A percentile compares a stretch with the other conserved stretches of the same genome.
phyloP scores from a whole-genome alignment of 2,888 invertebrate species.

The Sinhomidia bicolor region DNA sequence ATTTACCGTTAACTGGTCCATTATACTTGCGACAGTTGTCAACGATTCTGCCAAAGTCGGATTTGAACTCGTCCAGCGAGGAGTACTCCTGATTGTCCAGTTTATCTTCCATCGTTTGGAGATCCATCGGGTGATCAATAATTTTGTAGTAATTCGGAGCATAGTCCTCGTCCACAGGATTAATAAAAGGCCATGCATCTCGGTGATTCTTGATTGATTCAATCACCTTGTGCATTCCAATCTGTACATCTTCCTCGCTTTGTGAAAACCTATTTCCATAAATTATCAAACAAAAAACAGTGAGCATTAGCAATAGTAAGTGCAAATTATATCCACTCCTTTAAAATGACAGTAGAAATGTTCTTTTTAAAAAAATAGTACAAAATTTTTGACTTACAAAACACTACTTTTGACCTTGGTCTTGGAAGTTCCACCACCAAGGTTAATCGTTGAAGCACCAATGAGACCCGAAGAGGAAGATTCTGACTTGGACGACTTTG shows the following conservation, averaged over 20 bases:
- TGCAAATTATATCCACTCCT: no score
- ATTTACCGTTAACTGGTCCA: slow-evolving; percentile 94
- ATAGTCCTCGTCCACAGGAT: slow-evolving; percentile 95
- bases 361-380: background rate
- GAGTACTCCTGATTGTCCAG: slow-evolving; percentile 91
- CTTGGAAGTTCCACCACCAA: slow-evolving; percentile 76
- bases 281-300: background rate
- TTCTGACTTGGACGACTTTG: slow-evolving; percentile 53
- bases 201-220: slow-evolving; percentile 93
- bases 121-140: slow-evolving; percentile 90
- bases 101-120: slow-evolving; percentile 93
- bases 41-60: slow-evolving; percentile 95
- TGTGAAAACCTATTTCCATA: slow-evolving; percentile 85
- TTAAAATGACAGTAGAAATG: no score
- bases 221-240: slow-evolving; percentile 95
- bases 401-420: slow-evolving; percentile 80
- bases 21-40: slow-evolving; percentile 96
- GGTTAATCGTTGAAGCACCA: slow-evolving; percentile 65
- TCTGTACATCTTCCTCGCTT: slow-evolving; percentile 92
- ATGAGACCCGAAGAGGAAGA: slow-evolving; percentile 46
- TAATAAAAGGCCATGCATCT: slow-evolving; percentile 97
- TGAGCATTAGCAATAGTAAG: no score
- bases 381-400: slow-evolving; percentile 74
- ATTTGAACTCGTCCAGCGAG: slow-evolving; percentile 90
- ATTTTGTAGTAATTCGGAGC: slow-evolving; percentile 90